Evolutionary conservation across 2,888 invertebrate genomes (phyloP).

Genomic region (Microdon myrmicae): DNA sequence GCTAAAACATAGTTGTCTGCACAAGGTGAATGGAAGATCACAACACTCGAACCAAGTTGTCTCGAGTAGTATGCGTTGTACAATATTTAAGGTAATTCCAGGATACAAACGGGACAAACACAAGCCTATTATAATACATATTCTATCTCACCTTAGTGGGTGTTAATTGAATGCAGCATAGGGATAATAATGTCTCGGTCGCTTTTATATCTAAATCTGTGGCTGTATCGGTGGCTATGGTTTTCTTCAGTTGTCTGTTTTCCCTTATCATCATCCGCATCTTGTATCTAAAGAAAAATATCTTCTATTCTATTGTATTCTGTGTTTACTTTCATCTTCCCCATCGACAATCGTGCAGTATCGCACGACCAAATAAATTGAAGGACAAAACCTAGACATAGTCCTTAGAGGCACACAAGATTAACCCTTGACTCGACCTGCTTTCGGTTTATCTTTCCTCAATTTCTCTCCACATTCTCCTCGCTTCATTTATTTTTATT

Average conservation of each 20-base stretch:
- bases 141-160: slow-evolving; percentile 21
- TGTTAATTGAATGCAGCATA: slow-evolving; percentile 42
- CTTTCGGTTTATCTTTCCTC: slow-evolving; percentile 13
- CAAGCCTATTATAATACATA: slow-evolving; percentile 10
- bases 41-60: slow-evolving; percentile 24
- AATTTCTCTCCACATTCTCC: not conserved
- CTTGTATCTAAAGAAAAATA: too few relatives aligned
- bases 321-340: too few relatives aligned
- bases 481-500: slow-evolving; percentile 7
- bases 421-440: slow-evolving; percentile 48
- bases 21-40: too few relatives aligned
- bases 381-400: slow-evolving; percentile 37
- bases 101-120: not conserved
- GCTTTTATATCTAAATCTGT: too few relatives aligned
- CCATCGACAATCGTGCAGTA: slow-evolving; percentile 12
- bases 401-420: slow-evolving; percentile 31
- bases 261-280: too few relatives aligned
- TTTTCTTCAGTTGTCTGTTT: too few relatives aligned
- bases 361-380: slow-evolving; percentile 30
- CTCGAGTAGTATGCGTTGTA: slow-evolving; percentile 7
- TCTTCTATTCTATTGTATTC: slow-evolving; percentile 6
- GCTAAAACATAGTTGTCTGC: too few relatives aligned
- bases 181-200: too few relatives aligned
- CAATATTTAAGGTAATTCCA: slow-evolving; percentile 3
- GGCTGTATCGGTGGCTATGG: too few relatives aligned